phyloP scores from a whole-genome alignment of 2,888 invertebrate genomes.

The Drosophila fulvimacula region DNA sequence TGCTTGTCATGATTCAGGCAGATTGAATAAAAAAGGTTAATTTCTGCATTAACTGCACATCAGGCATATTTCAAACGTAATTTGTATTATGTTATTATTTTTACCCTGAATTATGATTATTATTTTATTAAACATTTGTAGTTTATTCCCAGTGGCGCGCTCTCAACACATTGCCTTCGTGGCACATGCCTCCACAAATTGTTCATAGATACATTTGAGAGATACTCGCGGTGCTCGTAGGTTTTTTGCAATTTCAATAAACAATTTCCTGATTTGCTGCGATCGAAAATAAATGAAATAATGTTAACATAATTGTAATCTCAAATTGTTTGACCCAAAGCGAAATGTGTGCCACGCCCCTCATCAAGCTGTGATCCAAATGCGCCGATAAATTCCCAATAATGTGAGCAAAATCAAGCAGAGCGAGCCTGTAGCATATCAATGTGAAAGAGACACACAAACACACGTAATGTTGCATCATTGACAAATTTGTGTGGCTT shows the following conservation, averaged over 20 bases:
- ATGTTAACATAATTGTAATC: slow-evolving; percentile 68
- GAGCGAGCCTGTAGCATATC: not conserved
- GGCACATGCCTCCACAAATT: not conserved
- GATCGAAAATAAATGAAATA: slow-evolving; percentile 65
- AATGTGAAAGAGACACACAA: not conserved
- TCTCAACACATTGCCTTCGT: too few species aligned
- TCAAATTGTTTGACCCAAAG: slow-evolving; percentile 55
- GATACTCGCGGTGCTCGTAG: slow-evolving; percentile 13
- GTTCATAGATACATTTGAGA: slow-evolving; percentile 8
- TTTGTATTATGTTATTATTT: slow-evolving; percentile 4
- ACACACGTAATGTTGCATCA: slow-evolving; percentile 37
- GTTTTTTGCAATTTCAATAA: slow-evolving; percentile 44
- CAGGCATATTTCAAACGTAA: not conserved
- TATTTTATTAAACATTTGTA: not conserved
- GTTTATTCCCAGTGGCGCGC: not conserved
- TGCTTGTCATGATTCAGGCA: not conserved
- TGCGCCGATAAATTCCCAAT: slow-evolving; percentile 40
- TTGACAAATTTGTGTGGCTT: slow-evolving; percentile 35
- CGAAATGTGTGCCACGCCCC: slow-evolving; percentile 52
- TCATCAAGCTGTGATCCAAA: slow-evolving; percentile 33
- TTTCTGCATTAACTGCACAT: not conserved
- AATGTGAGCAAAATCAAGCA: slow-evolving; percentile 19
- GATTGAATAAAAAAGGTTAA: not conserved
- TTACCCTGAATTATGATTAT: not conserved
- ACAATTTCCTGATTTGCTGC: slow-evolving; percentile 57